Base-by-base conservation (phyloP, 2,888 invertebrate genomes). In the Esperia sulphurella region DNA sequence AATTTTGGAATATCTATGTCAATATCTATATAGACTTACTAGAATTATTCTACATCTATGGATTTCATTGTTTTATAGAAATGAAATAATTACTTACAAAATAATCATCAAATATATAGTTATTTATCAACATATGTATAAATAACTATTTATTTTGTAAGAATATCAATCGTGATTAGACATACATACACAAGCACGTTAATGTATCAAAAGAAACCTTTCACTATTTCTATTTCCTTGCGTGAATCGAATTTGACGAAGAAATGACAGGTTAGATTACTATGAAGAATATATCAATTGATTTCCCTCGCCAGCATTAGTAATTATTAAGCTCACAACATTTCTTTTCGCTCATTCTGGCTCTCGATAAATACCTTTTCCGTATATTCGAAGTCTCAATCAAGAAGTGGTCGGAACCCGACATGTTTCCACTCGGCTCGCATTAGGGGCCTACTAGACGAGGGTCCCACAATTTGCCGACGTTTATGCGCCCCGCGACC, bases 381-480 rank as follows among this genome's bases (percentile, higher is more conserved):
- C 53, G 52, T 53, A 54, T 52, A 55, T 61, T 59, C 56, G 55
- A 56, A 55, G 58, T 65, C 63, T 69, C 69, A 67, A 71, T 76
- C 67, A 68, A 68, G 64, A 60, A 65, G 64, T 59, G 68, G 59
- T 64, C 47, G 48, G 51, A 58, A 50, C 52, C 56, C 52, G 59
- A 59, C 66, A 61, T 66, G 66, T 65, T 70, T 65, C 67, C 67
- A 61, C 63, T 69, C 64, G 62, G 61, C 56, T 69, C 65, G 60
- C 64, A 72, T 72, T 68, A 68, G 61, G 55, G 51, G 50, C 45
- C 53, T 50, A 46, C 56, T 54, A 62, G 77, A 77, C 65, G 71
- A 76, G 74, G 74, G 75, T 79, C 56, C 61, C 63, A 65, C 76
- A 74, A 79, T 78, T 76, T 68, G 62, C 68, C 68, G 69, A 72